Evolutionary conservation across 64 coral and sea anemone species (phyloP).

Genomic region (Trachythela sp.): DNA sequence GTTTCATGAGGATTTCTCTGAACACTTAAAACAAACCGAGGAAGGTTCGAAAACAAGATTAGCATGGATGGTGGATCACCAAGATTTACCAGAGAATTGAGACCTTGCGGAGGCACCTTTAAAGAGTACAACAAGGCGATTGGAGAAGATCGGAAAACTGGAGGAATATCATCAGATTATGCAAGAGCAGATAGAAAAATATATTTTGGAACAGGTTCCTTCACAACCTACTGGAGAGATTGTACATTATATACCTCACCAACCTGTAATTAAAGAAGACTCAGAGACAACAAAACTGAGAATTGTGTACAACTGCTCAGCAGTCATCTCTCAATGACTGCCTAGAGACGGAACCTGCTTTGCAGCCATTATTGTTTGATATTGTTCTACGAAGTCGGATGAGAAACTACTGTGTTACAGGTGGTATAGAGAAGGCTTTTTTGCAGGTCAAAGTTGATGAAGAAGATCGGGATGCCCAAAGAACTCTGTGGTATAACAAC

Average conservation of each 20-base stretch:
- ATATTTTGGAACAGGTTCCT: slow-evolving; percentile 21
- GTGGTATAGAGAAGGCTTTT: slow-evolving; percentile 48
- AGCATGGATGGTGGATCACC: slow-evolving; percentile 54
- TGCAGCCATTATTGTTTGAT: slow-evolving; percentile 49
- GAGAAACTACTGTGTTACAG: slow-evolving; percentile 16
- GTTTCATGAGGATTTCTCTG: slow-evolving; percentile 53
- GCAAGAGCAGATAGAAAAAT: background rate
- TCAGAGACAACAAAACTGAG: slow-evolving; percentile 47
- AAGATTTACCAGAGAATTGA: slow-evolving; percentile 39
- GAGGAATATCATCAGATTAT: background rate
- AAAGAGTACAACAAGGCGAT: slow-evolving; percentile 39
- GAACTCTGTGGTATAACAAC: slow-evolving; percentile 36
- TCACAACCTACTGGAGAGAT: slow-evolving; percentile 9
- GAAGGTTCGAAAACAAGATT: slow-evolving; percentile 69
- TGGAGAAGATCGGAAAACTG: slow-evolving; percentile 45
- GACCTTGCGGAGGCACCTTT: slow-evolving; percentile 35
- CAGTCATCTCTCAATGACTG: slow-evolving; percentile 51
- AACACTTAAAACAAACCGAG: slow-evolving; percentile 26
- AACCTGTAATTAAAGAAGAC: slow-evolving; percentile 23
- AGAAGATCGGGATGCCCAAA: slow-evolving; percentile 34
- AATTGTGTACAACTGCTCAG: slow-evolving; percentile 55
- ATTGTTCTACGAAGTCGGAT: slow-evolving; percentile 40
- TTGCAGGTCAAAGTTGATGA: slow-evolving; percentile 33
- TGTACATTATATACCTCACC: slow-evolving; percentile 38
- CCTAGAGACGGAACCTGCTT: slow-evolving; percentile 30